Evolutionary conservation across 1,140 invertebrate genomes (phyloP).

Genomic region (Pectinophora gossypiella): DNA sequence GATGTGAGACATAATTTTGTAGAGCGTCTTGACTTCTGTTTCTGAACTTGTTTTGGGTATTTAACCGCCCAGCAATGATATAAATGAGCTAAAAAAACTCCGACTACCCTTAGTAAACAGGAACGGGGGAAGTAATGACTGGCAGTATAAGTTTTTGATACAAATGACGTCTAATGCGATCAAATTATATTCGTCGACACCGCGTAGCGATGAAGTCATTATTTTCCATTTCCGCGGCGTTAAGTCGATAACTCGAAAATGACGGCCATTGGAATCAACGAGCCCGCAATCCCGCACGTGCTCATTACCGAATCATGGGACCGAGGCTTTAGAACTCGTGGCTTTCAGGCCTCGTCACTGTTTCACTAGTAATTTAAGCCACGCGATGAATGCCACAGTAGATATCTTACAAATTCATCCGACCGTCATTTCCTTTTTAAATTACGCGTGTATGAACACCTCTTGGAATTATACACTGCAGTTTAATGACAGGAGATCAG

Average conservation of each 20-base stretch:
- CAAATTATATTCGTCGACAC: conserved; percentile 60
- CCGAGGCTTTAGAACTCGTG: conserved; percentile 34
- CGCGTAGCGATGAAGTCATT: conserved; percentile 66
- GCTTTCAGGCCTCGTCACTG: neutral
- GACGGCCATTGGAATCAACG: conserved; percentile 51
- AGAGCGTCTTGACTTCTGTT: neutral
- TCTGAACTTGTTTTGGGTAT: too few species aligned
- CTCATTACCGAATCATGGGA: conserved; percentile 48
- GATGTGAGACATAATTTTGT: conserved; percentile 25
- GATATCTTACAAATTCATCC: neutral
- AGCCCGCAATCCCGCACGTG: conserved; percentile 40
- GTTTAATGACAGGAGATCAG: too few species aligned
- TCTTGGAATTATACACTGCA: too few species aligned
- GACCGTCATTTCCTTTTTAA: too few species aligned
- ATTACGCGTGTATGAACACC: too few species aligned
- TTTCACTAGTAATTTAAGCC: conserved; percentile 26
- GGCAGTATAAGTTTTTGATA: conserved; percentile 25
- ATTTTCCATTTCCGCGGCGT: conserved; percentile 68
- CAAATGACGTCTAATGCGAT: conserved; percentile 61
- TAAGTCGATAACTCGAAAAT: conserved; percentile 73
- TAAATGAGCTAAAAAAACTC: too few species aligned
- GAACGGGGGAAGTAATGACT: conserved; percentile 9
- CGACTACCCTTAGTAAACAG: too few species aligned
- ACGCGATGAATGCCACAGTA: conserved; percentile 2
- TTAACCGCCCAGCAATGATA: too few species aligned